Evolutionary conservation across 2,888 invertebrate species (phyloP).

Genomic region (Tenthredo livida): DNA sequence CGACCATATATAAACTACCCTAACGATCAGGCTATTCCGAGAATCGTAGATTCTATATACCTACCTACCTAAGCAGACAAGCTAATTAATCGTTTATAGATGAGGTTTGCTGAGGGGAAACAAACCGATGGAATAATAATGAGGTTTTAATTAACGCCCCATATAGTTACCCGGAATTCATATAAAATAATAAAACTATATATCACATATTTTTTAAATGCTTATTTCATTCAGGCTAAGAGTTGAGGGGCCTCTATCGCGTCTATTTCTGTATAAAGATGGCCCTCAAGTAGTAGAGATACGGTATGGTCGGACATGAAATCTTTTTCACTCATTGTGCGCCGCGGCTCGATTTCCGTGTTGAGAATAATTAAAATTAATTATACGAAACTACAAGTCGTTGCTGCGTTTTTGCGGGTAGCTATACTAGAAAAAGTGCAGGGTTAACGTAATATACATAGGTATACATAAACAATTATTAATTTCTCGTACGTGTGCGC

Average conservation of each 20-base stretch:
- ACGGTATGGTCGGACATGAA: slow-evolving; percentile 7
- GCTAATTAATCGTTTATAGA: slow-evolving; percentile 29
- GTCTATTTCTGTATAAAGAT: background rate
- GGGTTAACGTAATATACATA: background rate
- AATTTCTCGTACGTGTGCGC: slow-evolving; percentile 2
- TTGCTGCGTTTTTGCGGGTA: slow-evolving; percentile 9
- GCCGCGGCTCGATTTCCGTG: background rate
- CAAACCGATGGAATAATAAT: background rate
- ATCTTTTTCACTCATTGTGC: background rate
- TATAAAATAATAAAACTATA: background rate
- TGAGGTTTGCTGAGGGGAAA: background rate
- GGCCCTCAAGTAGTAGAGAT: slow-evolving; percentile 29
- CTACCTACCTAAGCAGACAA: background rate
- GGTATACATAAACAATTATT: background rate
- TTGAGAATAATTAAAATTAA: slow-evolving; percentile 40
- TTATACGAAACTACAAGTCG: slow-evolving; percentile 15
- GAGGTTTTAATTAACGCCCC: background rate
- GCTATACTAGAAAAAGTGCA: background rate
- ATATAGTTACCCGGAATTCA: background rate
- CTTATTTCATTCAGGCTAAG: background rate
- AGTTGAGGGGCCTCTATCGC: background rate
- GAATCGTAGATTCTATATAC: background rate
- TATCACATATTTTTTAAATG: background rate
- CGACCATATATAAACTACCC: background rate
- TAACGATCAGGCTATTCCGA: background rate